Percentiles rank a stretch among this genome's conserved stretches.
Evolutionary conservation across 2,113 vertebrate species (phyloP).

Genomic region (Antigone vipio): DNA sequence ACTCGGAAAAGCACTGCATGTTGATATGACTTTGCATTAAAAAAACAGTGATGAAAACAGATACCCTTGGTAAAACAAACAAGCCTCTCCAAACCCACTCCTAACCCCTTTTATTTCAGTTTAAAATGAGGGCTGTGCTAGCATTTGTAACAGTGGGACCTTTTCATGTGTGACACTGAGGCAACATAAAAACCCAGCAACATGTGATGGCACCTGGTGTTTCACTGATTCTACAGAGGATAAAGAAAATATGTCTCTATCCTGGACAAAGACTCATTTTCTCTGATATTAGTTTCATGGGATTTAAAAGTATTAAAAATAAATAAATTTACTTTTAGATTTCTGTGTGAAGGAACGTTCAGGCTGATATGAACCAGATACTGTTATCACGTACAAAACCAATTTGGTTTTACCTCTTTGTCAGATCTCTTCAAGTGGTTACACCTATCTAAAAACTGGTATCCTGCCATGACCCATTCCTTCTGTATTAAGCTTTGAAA

Average conservation of each 20-base stretch:
- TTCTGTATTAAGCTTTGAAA: constrained; percentile 97
- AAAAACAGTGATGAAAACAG: neutral
- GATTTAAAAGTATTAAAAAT: neutral
- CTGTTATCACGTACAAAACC: neutral
- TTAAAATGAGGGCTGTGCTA: neutral
- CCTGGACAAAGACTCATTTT: neutral
- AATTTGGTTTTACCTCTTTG: constrained; percentile 81
- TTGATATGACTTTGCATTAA: neutral
- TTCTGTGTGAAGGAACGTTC: neutral
- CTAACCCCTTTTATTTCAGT: neutral
- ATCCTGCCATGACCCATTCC: constrained; percentile 98
- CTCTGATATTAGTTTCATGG: neutral
- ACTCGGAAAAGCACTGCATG: neutral
- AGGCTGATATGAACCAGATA: neutral
- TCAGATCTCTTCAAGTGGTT: constrained; percentile 94
- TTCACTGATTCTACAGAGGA: neutral
- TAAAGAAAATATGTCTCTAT: neutral
- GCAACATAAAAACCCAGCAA: neutral
- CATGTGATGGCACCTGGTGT: neutral
- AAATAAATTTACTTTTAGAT: neutral
- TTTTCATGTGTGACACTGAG: neutral
- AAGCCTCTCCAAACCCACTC: neutral
- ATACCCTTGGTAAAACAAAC: neutral
- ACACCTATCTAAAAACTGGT: constrained; percentile 93
- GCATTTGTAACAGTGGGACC: neutral